phyloP scores from a whole-genome alignment of 2,797 vertebrate genomes.

The Crenichthys baileyi region DNA sequence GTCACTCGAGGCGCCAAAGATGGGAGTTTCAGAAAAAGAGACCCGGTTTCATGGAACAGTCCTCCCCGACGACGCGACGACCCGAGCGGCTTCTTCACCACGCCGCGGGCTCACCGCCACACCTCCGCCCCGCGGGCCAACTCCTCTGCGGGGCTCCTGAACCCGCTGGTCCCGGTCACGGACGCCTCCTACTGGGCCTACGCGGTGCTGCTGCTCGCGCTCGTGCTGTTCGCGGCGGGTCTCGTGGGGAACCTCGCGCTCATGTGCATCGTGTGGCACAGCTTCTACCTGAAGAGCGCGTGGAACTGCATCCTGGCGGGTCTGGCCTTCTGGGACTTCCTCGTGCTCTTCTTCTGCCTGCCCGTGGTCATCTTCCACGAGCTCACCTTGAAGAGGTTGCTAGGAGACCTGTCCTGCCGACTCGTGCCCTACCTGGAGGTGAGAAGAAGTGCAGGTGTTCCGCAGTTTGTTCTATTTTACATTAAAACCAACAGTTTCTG shows the following conservation, averaged over 20 bases:
- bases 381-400: conserved; percentile 88
- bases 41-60: conserved; percentile 32
- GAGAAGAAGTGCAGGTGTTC: conserved; percentile 54
- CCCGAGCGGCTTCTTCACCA: conserved; percentile 79
- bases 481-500: no score
- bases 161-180: conserved; percentile 86
- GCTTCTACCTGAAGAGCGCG: conserved; percentile 91
- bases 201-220: conserved; percentile 87
- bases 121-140: conserved; percentile 32
- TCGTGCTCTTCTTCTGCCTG: conserved; percentile 94
- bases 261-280: conserved; percentile 96
- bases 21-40: conserved; percentile 45
- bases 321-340: conserved; percentile 93
- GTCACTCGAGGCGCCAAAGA: conserved; percentile 67
- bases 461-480: background rate
- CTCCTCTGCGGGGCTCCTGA: conserved; percentile 75
- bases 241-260: conserved; percentile 92
- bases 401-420: conserved; percentile 89
- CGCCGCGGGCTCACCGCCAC: conserved; percentile 49
- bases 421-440: conserved; percentile 96
- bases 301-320: conserved; percentile 95
- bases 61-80: conserved; percentile 74
- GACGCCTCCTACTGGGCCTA: conserved; percentile 89
- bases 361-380: conserved; percentile 92
- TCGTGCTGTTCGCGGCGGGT: conserved; percentile 88